Base-by-base conservation (phyloP, 2,888 invertebrate genomes). In the Morpho deidamia region DNA sequence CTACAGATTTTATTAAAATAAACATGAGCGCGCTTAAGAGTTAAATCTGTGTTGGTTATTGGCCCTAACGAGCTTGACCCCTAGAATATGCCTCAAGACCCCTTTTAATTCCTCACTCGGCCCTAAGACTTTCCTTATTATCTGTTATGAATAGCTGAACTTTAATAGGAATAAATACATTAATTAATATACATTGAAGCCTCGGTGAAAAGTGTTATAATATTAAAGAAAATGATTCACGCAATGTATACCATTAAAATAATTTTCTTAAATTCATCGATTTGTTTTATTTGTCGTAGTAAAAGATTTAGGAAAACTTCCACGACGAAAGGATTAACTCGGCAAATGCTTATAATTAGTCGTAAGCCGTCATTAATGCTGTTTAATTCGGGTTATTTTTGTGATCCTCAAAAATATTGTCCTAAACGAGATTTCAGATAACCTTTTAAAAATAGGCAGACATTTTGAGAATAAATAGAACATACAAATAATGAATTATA, bases 101-200 rank as follows among this genome's bases (percentile, higher is more conserved):
- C 51, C 44, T 37, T 51, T 55, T 61, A 59, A 63, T 58, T 51
- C 55, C 59, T 59, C 55, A 59, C 59, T 61, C 44, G 34, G 38
- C 52, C 55, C 51, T 38, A 44, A 53, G 54, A 46, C 48, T 51
- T 51, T 49, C 45, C 45, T 45, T 47, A 51, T 43, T 43, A 40
- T 51, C 45, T 42, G 42, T 48, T 51, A 53, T 12, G 35, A n/a
- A 11, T 11, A 11, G 9, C 33, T 12, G 7, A 49, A 8, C 14
- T n/a, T n/a, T 0, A 23, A 33, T 35, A 7, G 1, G n/a, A 11
- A 3, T n/a, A 32, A 43, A 32, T 9, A 44, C 43, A 11, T 43
- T 10, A 1, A 37, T 32, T 23, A 12, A 33, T 5, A 40, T 41
- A 48, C 48, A 46, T 51, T 51, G 39, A 1, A 3, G 44, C 11